Evolutionary conservation across 2,113 vertebrate genomes (phyloP), one percentile per base, ranked within the genome.

Genomic region (Corythoichthys haematopterus): DNA sequence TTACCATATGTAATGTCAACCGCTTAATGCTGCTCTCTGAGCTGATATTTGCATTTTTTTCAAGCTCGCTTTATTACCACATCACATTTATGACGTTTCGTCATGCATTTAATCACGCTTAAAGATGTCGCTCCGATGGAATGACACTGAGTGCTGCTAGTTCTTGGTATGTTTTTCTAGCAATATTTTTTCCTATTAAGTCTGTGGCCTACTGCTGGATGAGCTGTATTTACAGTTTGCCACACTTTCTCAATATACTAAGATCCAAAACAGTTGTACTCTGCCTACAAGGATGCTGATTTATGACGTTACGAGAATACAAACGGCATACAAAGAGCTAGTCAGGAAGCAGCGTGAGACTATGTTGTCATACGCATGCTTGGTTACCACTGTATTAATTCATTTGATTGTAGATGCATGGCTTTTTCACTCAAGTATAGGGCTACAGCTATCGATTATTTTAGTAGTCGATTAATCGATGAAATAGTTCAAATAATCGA

Each of bases 1-100:
- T 86, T 87, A 70, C 81, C 71, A 45, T 84, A 74, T 84, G 76
- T 84, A 73, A 85, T 87, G 67, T 81, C 78, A 85, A 78, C 83
- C 84, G 69, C 70, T 43, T 62, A 64, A 70, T 64, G 71, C 15
- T 66, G 69, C 69, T 2, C 83, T 78, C 75, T 72, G 43, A 79
- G 14, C 64, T 71, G 55, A 72, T 71, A 64, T 72, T 68, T 55
- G 40, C 69, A 71, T 76, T 75, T 70, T 28, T 69, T 70, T 70
- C 3, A 11, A 43, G 52, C 45, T 48, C 2, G 16, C 55, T 66
- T 70, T 68, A 72, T 68, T 71, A 73, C 81, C 60, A 48, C 77
- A 62, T 86, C 79, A 74, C 65, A 78, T 80, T 79, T 73, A 78
- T 65, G 38, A 53, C 71, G 64, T 80, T 79, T 77, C 16, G 63